phyloP scores from a whole-genome alignment of 2,888 invertebrate species.

The Allygus modestus region DNA sequence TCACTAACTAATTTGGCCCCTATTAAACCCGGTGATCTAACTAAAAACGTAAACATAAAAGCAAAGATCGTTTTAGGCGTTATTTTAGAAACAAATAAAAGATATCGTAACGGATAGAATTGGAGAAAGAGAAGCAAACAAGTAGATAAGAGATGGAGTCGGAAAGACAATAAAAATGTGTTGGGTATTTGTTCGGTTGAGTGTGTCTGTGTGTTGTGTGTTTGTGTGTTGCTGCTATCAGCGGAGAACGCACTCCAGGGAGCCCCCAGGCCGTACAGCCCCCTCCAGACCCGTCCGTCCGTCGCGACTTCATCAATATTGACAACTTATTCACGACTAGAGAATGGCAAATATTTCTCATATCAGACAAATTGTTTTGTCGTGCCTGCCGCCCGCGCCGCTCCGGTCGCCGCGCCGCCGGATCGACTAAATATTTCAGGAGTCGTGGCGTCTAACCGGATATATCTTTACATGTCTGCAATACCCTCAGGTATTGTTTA shows the following conservation, averaged over 20 bases:
- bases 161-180: slow-evolving; percentile 49
- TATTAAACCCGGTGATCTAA: no score
- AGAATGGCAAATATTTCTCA: slow-evolving; percentile 55
- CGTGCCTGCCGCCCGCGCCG: slow-evolving; percentile 13
- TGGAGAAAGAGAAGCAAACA: slow-evolving; percentile 42
- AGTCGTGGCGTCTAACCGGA: slow-evolving; percentile 14
- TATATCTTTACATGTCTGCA: slow-evolving; percentile 30
- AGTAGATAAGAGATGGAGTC: slow-evolving; percentile 51
- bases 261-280: slow-evolving; percentile 8
- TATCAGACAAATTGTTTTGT: slow-evolving; percentile 54
- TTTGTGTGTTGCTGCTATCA: slow-evolving; percentile 28
- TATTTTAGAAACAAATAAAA: slow-evolving; percentile 26
- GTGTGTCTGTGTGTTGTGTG: slow-evolving; percentile 1
- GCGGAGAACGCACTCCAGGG: slow-evolving; percentile 21
- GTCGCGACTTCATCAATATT: slow-evolving; percentile 67
- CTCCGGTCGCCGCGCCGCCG: not conserved
- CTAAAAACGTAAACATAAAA: no score
- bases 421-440: slow-evolving; percentile 10
- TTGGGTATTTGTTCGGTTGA: slow-evolving; percentile 1
- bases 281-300: not conserved
- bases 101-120: slow-evolving; percentile 1
- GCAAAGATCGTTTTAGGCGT: not conserved
- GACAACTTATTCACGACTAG: slow-evolving; percentile 62
- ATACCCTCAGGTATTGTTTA: slow-evolving; percentile 27
- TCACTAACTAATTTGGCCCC: no score